These are phyloP conservation scores for Isurus oxyrinchus DNA, from an alignment of 2,113 vertebrate genomes.

Conservation along the genomic window DNA sequence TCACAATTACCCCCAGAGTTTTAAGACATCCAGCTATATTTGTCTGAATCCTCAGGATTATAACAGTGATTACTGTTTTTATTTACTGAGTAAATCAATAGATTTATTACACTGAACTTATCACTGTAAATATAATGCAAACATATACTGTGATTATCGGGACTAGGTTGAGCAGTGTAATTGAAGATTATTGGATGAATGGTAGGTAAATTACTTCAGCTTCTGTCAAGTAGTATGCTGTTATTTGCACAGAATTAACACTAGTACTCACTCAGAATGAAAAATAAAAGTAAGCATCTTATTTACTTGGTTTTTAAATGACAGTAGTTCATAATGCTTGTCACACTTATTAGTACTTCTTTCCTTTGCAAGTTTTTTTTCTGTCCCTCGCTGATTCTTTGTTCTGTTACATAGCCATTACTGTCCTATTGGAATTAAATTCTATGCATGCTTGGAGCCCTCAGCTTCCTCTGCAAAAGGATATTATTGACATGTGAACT, in stretches of 20 bases:
- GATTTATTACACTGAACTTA: not conserved
- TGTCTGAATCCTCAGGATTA: not conserved
- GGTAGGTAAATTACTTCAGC: not conserved
- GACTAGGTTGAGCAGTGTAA: not conserved
- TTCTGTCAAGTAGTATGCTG: not conserved
- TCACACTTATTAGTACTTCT: not conserved
- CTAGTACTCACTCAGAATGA: not conserved
- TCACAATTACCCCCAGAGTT: not conserved
- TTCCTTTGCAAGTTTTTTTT: not conserved
- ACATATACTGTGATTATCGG: constrained; percentile 3
- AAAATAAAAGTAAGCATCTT: not conserved
- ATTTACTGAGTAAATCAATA: not conserved
- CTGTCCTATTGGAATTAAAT: not conserved
- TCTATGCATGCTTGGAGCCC: not conserved
- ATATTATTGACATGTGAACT: not conserved
- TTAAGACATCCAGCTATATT: not conserved
- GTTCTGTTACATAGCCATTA: not conserved
- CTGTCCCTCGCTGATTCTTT: not conserved
- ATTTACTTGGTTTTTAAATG: not conserved
- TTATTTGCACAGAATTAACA: not conserved
- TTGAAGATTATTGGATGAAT: constrained; percentile 26
- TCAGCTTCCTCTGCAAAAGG: not conserved
- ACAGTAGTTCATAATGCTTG: not conserved
- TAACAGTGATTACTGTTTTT: not conserved
- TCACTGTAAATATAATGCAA: constrained; percentile 4